Conservation (phyloP, 2,797 vertebrate species). For the Ambastaia sidthimunki region DNA sequence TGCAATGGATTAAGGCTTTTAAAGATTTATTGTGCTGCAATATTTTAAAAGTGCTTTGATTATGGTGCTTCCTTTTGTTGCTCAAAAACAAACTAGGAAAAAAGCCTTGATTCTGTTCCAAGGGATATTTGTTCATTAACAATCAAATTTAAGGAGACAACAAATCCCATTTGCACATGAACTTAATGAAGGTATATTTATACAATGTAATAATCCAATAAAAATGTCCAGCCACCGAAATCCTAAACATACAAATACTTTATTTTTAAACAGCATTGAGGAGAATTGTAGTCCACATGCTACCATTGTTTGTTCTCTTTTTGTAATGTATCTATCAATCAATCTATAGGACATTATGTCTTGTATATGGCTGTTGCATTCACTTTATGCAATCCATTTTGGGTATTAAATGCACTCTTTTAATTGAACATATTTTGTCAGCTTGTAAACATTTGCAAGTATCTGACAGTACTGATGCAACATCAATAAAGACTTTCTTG, state of each 20-base stretch:
- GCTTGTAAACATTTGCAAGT: conserved; percentile 88
- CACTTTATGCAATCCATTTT: conserved; percentile 87
- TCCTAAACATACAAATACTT: conserved; percentile 71
- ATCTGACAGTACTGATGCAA: conserved; percentile 92
- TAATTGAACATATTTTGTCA: conserved; percentile 87
- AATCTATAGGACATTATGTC: conserved; percentile 76
- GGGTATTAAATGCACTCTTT: conserved; percentile 89
- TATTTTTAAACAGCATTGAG: conserved; percentile 77
- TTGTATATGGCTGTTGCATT: conserved; percentile 86
- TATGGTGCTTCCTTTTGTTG: conserved; percentile 64
- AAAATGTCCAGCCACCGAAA: conserved; percentile 76
- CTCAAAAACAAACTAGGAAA: conserved; percentile 25
- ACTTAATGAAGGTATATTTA: conserved; percentile 82
- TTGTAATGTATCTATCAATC: conserved; percentile 86
- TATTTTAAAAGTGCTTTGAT: conserved; percentile 62
- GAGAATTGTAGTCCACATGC: conserved; percentile 78
- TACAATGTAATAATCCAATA: conserved; percentile 81
- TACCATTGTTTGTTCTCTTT: conserved; percentile 77
- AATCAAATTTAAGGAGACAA: conserved; percentile 72
- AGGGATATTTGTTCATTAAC: conserved; percentile 79
- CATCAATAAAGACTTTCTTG: conserved; percentile 91
- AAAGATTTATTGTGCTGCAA: conserved; percentile 68
- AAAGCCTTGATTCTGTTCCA: conserved; percentile 76
- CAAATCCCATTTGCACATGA: conserved; percentile 83
- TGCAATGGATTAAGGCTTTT: conserved; percentile 71